Percentiles rank a stretch among this genome's conserved stretches.
Evolutionary conservation across 2,888 invertebrate genomes (phyloP).

Genomic region (Xestobium rufovillosum): DNA sequence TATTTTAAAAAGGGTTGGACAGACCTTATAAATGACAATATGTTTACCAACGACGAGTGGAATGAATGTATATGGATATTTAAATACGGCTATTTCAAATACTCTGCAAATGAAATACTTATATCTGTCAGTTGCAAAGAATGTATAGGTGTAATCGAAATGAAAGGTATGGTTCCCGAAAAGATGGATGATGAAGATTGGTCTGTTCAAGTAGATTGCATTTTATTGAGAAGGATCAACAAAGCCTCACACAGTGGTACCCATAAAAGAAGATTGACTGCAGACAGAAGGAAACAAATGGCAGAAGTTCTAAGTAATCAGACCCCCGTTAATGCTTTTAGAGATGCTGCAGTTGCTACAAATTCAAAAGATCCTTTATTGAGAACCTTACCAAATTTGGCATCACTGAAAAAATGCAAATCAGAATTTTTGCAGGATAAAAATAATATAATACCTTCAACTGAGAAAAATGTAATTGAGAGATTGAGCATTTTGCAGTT

Average conservation of each 20-base stretch:
- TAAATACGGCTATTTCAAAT: constrained; percentile 1
- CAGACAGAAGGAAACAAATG: background rate
- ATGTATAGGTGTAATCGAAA: background rate
- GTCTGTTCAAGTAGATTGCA: too few species aligned
- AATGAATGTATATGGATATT: background rate
- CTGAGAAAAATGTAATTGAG: constrained; percentile 3
- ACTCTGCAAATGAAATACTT: background rate
- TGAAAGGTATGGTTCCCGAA: constrained; percentile 1
- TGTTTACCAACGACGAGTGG: too few species aligned
- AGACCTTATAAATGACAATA: too few species aligned
- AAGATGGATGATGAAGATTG: too few species aligned
- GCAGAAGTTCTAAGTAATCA: background rate
- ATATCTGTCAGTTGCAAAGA: background rate
- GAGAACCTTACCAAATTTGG: constrained; percentile 4
- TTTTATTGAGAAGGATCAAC: too few species aligned
- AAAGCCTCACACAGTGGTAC: background rate
- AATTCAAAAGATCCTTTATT: background rate
- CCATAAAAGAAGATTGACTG: background rate
- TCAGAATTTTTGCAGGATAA: too few species aligned
- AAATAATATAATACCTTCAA: background rate
- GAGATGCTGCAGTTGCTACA: background rate
- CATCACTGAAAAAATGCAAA: constrained; percentile 7
- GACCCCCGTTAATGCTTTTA: background rate
- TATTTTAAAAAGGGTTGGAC: too few species aligned
- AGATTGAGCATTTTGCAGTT: constrained; percentile 5